Evolutionary conservation across 1,140 invertebrate species (phyloP).

Genomic region (Lineus longissimus): DNA sequence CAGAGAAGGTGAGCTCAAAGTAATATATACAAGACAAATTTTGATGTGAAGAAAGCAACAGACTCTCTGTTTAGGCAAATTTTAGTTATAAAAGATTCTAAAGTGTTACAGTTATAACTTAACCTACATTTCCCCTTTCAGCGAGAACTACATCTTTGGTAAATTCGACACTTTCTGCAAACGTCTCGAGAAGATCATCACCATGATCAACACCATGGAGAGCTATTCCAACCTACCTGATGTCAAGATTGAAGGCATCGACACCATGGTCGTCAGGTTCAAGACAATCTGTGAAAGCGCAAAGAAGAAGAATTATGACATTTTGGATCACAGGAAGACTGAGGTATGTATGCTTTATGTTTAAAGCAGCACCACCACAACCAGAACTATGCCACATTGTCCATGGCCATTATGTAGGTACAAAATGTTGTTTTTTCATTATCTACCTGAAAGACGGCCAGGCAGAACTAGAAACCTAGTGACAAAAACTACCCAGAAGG

Average conservation of each 20-base stretch:
- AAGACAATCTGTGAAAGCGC: constrained; percentile 64
- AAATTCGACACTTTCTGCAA: constrained; percentile 92
- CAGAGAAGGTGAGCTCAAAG: no score
- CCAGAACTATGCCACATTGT: no score
- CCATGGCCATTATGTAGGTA: no score
- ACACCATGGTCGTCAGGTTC: constrained; percentile 46
- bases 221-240: constrained; percentile 43
- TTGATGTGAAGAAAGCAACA: no score
- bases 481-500: no score
- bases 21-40: no score
- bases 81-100: no score
- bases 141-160: constrained; percentile 94
- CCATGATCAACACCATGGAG: constrained; percentile 84
- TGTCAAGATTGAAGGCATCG: constrained; percentile 53
- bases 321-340: constrained; percentile 81
- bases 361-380: background rate
- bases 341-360: constrained; percentile 53
- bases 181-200: constrained; percentile 78
- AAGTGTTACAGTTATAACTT: no score
- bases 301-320: constrained; percentile 84
- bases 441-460: no score
- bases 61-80: no score
- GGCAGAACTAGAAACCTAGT: no score
- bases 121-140: constrained; percentile 48
- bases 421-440: no score